Evolutionary conservation across 2,888 invertebrate genomes (phyloP), one percentile per base, ranked within the genome.

Genomic region (Chymomyza fuscimana): DNA sequence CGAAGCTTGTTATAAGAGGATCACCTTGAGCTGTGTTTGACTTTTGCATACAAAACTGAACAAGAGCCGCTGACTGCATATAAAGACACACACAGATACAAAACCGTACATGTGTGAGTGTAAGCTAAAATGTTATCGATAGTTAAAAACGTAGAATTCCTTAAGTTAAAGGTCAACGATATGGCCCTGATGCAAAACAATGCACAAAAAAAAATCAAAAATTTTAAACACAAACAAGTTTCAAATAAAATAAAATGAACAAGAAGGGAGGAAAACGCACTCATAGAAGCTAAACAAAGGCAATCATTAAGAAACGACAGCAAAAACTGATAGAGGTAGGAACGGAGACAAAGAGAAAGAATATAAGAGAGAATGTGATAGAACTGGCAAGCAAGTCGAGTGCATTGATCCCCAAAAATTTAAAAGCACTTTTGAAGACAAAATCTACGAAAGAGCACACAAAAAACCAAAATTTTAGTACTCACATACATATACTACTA

Each of bases 1-100:
- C 32, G 32, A 63, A 59, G 65, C 59, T 62, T 36, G 65, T 52
- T 46, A 40, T 52, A 15, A 80, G 73, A 77, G 70, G 79, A 67
- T 79, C 79, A 79, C 79, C 79, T 79, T 79, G 79, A 75, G 80
- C 50, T 78, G 69, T 78, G 69, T 77, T 77, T 80, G 80, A 80
- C 72, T 78, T 74, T 79, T 77, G 78, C 72, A 79, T 78, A 64
- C 69, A 77, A 73, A 76, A 77, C 70, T 58, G 59, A 25, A 58
- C 19, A 50, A 61, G 25, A 7, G 58, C 25, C 22, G 15, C 29
- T 58, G 29, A 25, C 10, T 58, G 15, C 25, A 15, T 58, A 22
- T n/a, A 51, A 32, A 54, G n/a, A 56, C 65, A 65, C 54, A 54
- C 32, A 36, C 46, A 36, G 9, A 16, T n/a, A 40, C 15, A 32